Evolutionary conservation across 2,888 invertebrate genomes (phyloP), one percentile per base, ranked within the genome.

Genomic region (Monopis laevigella): DNA sequence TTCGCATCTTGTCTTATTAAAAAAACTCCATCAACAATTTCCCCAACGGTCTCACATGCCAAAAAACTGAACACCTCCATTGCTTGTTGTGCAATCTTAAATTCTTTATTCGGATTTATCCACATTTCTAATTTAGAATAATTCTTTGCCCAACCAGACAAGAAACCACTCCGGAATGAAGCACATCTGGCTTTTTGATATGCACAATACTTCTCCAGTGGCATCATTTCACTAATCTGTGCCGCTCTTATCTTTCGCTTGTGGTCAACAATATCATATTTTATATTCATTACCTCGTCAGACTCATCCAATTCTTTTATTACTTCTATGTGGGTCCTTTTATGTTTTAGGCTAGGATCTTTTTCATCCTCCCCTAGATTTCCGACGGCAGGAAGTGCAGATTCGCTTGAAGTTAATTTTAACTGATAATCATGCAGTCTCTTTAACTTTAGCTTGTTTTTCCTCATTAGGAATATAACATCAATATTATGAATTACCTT

Each of bases 31-130:
- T 96, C 96, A 2, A 93, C 88, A 43, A 96, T 86, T 61, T 93
- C 90, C 0, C 95, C 95, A 5, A 96, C 90, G 0, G 93, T 93
- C 73, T 96, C 95, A 62, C 93, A 93, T 0, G 94, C 93, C 49
- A 95, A 80, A 59, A 94, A 96, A 35, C 90, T 86, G 46, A 96
- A 65, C 2, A 95, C 88, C 58, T 91, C 90, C 52, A 91, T 73
- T 0, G 90, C 91, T 38, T 85, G 74, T 12, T 75, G 67, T 0
- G 84, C 73, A 38, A 90, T 81, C 30, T 81, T 84, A 13, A 87
- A 60, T 47, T 89, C 87, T 26, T 84, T 81, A 3, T 80, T 83
- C 0, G 87, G 82, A 47, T 86, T 86, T 0, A 89, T 60, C 83
- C 88, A 88, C 21, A 70, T 62, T 40, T 85, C 78, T n/a, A 89